These are phyloP conservation scores for Hetaerina americana DNA, from an alignment of 1,140 invertebrate genomes.

Conservation along the genomic window DNA sequence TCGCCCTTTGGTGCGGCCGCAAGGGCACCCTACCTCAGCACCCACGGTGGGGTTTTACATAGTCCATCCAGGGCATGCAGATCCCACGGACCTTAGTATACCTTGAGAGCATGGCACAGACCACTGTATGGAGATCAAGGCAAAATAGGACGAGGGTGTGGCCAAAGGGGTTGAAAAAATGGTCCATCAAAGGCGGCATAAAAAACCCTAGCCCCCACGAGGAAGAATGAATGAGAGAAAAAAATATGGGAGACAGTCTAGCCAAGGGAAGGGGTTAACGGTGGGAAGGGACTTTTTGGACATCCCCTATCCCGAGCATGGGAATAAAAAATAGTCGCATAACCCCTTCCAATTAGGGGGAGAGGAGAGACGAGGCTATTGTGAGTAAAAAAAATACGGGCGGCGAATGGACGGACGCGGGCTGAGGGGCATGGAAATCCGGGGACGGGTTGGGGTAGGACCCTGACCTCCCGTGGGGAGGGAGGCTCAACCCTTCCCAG, in stretches of 20 bases:
- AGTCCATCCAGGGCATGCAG: background rate
- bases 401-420: background rate
- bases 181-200: background rate
- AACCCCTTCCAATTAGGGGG: background rate
- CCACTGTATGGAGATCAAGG: background rate
- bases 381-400: background rate
- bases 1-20: too few species aligned
- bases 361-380: background rate
- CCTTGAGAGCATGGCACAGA: background rate
- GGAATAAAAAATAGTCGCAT: background rate
- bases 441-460: background rate
- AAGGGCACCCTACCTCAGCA: too few species aligned
- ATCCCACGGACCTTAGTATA: background rate
- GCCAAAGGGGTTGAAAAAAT: background rate
- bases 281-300: background rate
- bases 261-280: background rate
- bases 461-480: background rate
- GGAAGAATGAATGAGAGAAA: background rate
- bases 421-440: background rate
- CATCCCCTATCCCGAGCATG: background rate
- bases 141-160: background rate
- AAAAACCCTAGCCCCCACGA: background rate
- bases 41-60: too few species aligned
- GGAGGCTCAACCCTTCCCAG: background rate
- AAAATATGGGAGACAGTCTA: too few species aligned